Evolutionary conservation across 1,140 invertebrate species (phyloP), one percentile per base, ranked within the genome.

Genomic region (Caenorhabditis brenneri): DNA sequence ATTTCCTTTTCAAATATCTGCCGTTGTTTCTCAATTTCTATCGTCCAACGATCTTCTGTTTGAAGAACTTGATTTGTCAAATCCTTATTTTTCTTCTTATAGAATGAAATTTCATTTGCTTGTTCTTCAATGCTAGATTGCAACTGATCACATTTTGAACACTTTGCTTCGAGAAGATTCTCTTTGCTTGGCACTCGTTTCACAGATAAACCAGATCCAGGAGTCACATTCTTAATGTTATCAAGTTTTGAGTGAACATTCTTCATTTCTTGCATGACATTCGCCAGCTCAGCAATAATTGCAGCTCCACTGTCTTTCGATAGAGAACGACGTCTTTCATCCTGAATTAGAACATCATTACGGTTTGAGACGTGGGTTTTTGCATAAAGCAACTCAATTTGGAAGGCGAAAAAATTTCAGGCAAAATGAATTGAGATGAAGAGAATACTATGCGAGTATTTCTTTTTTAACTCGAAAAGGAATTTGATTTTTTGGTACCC

Each of bases 81-180:
- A 46, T 90, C 89, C 74, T 88, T 90, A 83, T 90, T 90, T 81
- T 90, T 90, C 88, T 90, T 89, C 65, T 90, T 90, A 58, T 89
- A 90, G 60, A 91, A 91, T 12, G 53, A 81, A 69, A 90, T 89
- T 49, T 79, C 82, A 79, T 83, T 79, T 42, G 82, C 6, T 49
- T 83, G 36, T 51, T 79, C 51, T 16, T 79, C 48, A 51, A 80
- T 80, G 19, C 6, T 80, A 16, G 48, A n/a, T 39, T 79, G 74
- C 29, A 78, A 33, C 48, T 84, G 79, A 24, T 81, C 69, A 79
- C 65, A 74, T 24, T 53, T 80, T 15, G 78, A 27, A 15, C 78
- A 80, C 42, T 74, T 74, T 24, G 36, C n/a, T 42, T 74, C 65
- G 65, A 42, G 65, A 74, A 74, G 36, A 12, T 49, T 80, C 7